Percentiles rank a stretch among this genome's conserved stretches.
Evolutionary conservation across 2,888 invertebrate species (phyloP).

Genomic region (Spialia ferax): DNA sequence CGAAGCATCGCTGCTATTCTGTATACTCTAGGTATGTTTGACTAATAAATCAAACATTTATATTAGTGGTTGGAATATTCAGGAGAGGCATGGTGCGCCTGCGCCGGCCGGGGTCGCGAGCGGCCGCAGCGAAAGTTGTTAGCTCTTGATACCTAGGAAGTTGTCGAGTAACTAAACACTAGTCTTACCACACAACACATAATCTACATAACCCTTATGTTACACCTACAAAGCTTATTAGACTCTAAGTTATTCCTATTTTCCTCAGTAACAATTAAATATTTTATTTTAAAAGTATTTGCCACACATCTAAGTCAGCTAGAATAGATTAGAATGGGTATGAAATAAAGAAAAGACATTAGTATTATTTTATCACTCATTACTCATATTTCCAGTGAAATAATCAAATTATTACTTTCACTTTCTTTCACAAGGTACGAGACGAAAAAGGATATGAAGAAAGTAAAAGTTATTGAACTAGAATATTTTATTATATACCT

Average conservation of each 20-base stretch:
- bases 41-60: background rate
- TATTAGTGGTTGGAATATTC: constrained; percentile 43
- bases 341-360: background rate
- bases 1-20: background rate
- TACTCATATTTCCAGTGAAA: background rate
- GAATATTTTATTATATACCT: too few relatives aligned
- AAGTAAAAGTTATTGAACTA: background rate
- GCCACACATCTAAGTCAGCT: too few relatives aligned
- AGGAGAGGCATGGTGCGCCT: constrained; percentile 50
- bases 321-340: background rate
- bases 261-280: background rate
- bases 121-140: constrained; percentile 77
- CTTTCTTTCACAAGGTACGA: background rate
- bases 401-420: background rate
- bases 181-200: constrained; percentile 56
- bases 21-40: background rate
- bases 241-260: background rate
- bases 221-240: background rate
- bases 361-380: background rate
- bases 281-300: too few relatives aligned
- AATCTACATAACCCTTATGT: constrained; percentile 40
- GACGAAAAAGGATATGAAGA: background rate
- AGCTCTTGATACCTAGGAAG: constrained; percentile 78
- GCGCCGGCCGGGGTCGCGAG: constrained; percentile 50
- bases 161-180: constrained; percentile 53